phyloP scores from a whole-genome alignment of 1,140 invertebrate species.

The Protaetia brevitarsis region DNA sequence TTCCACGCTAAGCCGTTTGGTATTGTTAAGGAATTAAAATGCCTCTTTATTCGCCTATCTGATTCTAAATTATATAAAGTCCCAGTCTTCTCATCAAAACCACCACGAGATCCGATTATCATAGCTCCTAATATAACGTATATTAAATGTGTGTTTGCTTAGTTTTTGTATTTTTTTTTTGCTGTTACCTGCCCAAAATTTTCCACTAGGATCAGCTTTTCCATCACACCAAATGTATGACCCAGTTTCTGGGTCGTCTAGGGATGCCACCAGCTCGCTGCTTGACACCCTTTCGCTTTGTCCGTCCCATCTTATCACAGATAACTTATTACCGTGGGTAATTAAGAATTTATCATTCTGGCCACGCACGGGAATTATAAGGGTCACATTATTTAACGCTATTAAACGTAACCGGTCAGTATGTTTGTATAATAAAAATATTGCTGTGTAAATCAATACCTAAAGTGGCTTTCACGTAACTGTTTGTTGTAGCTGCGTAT shows the following conservation, averaged over 20 bases:
- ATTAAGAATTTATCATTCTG: conserved; percentile 33
- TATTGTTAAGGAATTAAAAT: conserved; percentile 13
- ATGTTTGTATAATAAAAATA: not conserved
- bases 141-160: not conserved
- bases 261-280: conserved; percentile 48
- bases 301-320: conserved; percentile 38
- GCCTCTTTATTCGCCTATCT: conserved; percentile 14
- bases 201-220: conserved; percentile 72
- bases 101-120: not conserved
- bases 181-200: conserved; percentile 67
- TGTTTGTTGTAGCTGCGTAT: conserved; percentile 25
- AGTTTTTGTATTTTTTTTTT: not conserved
- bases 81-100: conserved; percentile 18
- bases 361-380: conserved; percentile 14
- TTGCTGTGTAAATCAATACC: conserved; percentile 10
- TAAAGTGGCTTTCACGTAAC: conserved; percentile 18
- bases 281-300: conserved; percentile 24
- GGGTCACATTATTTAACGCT: not conserved
- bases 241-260: not conserved
- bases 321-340: conserved; percentile 32
- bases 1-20: conserved; percentile 79
- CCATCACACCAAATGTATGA: conserved; percentile 75
- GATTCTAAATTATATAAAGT: conserved; percentile 17
- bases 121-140: conserved; percentile 16
- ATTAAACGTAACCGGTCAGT: not conserved